Percentiles rank a stretch among this genome's conserved stretches.
phyloP scores from a whole-genome alignment of 2,888 invertebrate genomes.

The Entomobrya multifasciata region DNA sequence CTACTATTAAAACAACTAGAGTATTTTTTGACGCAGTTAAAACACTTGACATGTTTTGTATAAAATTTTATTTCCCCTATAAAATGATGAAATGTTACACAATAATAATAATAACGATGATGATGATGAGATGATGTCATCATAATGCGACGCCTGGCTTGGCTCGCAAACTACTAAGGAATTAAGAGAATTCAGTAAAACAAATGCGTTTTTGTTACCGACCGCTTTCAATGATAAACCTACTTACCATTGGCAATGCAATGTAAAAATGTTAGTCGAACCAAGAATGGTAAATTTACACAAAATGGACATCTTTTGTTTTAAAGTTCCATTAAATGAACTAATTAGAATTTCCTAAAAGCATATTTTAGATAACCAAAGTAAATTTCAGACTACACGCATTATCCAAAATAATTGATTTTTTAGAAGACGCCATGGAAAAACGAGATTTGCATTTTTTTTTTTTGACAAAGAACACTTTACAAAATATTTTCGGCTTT shows the following conservation, averaged over 20 bases:
- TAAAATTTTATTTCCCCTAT: conserved; percentile 64
- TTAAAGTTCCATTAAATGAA: conserved; percentile 50
- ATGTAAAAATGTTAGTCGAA: not conserved
- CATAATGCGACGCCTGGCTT: not conserved
- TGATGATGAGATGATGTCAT: conserved; percentile 67
- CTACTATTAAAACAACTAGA: not conserved
- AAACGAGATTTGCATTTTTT: conserved; percentile 42
- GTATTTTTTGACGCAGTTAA: conserved; percentile 56
- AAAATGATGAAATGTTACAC: conserved; percentile 66
- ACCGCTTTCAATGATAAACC: not conserved
- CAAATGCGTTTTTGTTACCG: not conserved
- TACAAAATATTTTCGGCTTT: too few species aligned
- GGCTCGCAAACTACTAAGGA: not conserved
- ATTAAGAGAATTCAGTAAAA: not conserved
- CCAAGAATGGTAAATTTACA: too few species aligned
- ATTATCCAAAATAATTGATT: conserved; percentile 20
- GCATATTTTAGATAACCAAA: conserved; percentile 63
- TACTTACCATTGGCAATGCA: not conserved
- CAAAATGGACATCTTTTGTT: conserved; percentile 58
- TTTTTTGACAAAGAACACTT: not conserved
- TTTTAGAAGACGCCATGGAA: not conserved
- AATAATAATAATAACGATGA: conserved; percentile 61
- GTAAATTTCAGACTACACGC: not conserved
- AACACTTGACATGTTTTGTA: conserved; percentile 67
- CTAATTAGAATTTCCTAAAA: conserved; percentile 72